Conservation (phyloP, 2,113 vertebrate genomes). For the Tupaia chinensis region DNA sequence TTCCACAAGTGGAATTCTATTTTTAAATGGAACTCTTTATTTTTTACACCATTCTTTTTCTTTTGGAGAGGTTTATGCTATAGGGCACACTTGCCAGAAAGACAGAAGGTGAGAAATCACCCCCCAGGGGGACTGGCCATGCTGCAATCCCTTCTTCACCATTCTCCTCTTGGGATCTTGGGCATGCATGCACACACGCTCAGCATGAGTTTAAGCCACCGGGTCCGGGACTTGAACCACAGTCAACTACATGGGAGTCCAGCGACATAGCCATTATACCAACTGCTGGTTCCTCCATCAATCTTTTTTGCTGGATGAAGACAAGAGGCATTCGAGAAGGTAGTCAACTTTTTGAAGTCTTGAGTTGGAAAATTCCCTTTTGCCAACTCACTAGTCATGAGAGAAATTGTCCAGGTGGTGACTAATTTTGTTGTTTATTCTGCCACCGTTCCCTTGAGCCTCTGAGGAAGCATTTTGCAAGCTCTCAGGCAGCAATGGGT, state of each 20-base stretch:
- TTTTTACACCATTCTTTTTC: background rate
- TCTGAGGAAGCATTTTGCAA: background rate
- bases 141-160: no score
- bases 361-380: constrained; percentile 76
- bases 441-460: background rate
- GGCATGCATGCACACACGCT: no score
- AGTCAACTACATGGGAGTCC: no score
- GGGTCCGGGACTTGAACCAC: no score
- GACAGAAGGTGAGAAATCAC: no score
- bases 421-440: constrained; percentile 58
- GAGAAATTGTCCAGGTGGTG: constrained; percentile 55
- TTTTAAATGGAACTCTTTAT: constrained; percentile 33
- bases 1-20: constrained; percentile 25
- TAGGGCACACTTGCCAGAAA: no score
- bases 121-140: no score
- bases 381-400: constrained; percentile 77
- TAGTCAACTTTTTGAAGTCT: constrained; percentile 61
- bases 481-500: background rate
- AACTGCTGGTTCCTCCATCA: no score
- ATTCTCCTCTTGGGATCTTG: no score
- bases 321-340: background rate
- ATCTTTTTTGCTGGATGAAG: background rate
- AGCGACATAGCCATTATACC: no score
- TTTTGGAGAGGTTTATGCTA: no score
- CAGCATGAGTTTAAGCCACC: no score